A percentile compares a stretch with the other conserved stretches of the same genome.
These are phyloP conservation scores for Eumaeus atala DNA, from an alignment of 1,140 invertebrate species.

Conservation along the genomic window DNA sequence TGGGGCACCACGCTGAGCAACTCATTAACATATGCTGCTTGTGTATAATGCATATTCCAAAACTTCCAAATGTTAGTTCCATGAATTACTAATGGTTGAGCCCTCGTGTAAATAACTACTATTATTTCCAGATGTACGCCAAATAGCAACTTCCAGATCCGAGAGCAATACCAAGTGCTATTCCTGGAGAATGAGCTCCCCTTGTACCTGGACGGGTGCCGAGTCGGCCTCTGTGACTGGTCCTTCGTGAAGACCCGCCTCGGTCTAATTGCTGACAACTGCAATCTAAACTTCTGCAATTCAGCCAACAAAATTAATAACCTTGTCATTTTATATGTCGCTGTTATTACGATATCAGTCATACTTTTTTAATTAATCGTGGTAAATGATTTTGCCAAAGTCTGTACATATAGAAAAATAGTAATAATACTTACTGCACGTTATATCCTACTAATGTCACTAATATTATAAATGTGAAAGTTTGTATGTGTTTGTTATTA, in stretches of 20 bases:
- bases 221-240: conserved; percentile 79
- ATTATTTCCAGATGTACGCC: conserved; percentile 66
- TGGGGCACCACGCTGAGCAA: too few relatives aligned
- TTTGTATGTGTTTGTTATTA: too few relatives aligned
- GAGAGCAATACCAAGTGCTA: conserved; percentile 75
- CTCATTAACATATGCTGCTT: too few relatives aligned
- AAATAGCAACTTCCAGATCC: conserved; percentile 53
- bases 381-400: too few relatives aligned
- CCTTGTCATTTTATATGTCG: conserved; percentile 21
- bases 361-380: neutral
- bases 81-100: too few relatives aligned
- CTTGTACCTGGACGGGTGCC: conserved; percentile 75
- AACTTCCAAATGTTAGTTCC: too few relatives aligned
- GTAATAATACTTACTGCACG: too few relatives aligned
- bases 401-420: too few relatives aligned
- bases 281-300: conserved; percentile 59
- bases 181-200: conserved; percentile 78
- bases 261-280: conserved; percentile 43
- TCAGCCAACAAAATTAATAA: conserved; percentile 31
- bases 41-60: too few relatives aligned
- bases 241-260: conserved; percentile 50
- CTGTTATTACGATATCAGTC: conserved; percentile 17
- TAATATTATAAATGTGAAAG: too few relatives aligned
- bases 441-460: too few relatives aligned
- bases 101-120: conserved; percentile 2